A percentile compares a stretch with the other conserved stretches of the same genome.
Evolutionary conservation across 2,797 vertebrate genomes (phyloP).

Genomic region (Typhlichthys eigenmanni): DNA sequence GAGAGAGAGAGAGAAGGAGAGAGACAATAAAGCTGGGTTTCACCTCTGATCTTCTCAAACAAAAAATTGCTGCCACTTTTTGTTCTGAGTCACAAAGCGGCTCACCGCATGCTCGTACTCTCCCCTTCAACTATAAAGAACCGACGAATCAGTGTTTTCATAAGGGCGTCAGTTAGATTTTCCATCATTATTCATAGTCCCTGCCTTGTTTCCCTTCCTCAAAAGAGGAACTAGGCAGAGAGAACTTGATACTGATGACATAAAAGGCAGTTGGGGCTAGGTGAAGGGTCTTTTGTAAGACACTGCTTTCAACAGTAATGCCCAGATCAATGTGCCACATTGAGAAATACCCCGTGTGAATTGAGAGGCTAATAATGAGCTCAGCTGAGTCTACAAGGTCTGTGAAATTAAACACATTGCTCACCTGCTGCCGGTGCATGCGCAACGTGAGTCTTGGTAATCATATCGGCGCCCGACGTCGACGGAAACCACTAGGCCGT

Average conservation of each 20-base stretch:
- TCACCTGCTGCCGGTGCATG: slow-evolving; percentile 61
- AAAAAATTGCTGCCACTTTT: slow-evolving; percentile 43
- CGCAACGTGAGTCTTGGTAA: slow-evolving; percentile 48
- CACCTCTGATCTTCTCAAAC: slow-evolving; percentile 51
- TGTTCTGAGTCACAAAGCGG: slow-evolving; percentile 51
- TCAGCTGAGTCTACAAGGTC: slow-evolving; percentile 51
- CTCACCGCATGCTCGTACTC: slow-evolving; percentile 34
- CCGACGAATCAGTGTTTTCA: slow-evolving; percentile 58
- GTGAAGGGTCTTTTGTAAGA: slow-evolving; percentile 56
- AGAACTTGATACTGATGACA: slow-evolving; percentile 27
- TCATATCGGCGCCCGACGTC: slow-evolving; percentile 47
- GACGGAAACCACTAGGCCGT: slow-evolving; percentile 44
- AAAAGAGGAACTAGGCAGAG: slow-evolving; percentile 20
- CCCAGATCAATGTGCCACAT: slow-evolving; percentile 66
- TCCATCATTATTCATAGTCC: slow-evolving; percentile 56
- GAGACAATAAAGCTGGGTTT: slow-evolving; percentile 38
- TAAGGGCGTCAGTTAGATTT: slow-evolving; percentile 42
- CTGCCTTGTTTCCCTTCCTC: slow-evolving; percentile 26
- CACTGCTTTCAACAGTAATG: slow-evolving; percentile 54
- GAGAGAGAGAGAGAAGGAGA: background rate
- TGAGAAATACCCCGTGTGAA: slow-evolving; percentile 59
- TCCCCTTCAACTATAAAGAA: slow-evolving; percentile 8
- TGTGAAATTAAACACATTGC: slow-evolving; percentile 73
- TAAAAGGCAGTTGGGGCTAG: slow-evolving; percentile 28
- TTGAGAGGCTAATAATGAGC: slow-evolving; percentile 69